A percentile compares a stretch with the other conserved stretches of the same genome.
Evolutionary conservation across 2,113 vertebrate species (phyloP).

Genomic region (Ptyas mucosa): DNA sequence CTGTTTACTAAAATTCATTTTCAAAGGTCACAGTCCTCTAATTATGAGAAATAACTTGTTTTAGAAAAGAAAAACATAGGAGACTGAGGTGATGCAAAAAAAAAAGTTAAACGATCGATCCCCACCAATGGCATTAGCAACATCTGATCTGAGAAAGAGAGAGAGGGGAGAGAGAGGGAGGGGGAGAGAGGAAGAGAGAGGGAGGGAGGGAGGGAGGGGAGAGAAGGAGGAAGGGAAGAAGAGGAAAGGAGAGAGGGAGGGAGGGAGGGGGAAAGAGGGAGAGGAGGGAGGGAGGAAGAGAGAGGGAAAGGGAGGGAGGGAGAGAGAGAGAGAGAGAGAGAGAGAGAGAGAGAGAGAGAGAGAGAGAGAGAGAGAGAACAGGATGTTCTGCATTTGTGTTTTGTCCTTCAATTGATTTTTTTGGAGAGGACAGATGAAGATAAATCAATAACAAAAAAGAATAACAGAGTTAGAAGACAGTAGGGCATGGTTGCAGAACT

Average conservation of each 20-base stretch:
- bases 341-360: neutral
- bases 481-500: neutral
- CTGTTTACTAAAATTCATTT: neutral
- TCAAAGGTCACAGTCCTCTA: neutral
- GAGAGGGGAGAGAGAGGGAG: neutral
- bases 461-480: neutral
- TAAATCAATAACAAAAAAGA: neutral
- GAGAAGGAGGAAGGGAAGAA: too few species aligned
- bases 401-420: neutral
- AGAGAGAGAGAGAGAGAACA: neutral
- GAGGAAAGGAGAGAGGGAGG: fast-evolving
- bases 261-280: fast-evolving
- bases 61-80: neutral
- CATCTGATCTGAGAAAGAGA: too few species aligned
- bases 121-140: neutral
- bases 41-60: neutral
- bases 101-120: neutral
- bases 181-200: neutral
- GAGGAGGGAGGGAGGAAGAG: fast-evolving
- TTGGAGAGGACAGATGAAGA: neutral
- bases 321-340: neutral
- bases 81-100: neutral
- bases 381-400: neutral
- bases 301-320: neutral
- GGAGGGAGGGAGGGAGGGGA: too few species aligned